Evolutionary conservation across 2,113 vertebrate species (phyloP).

Genomic region (Lonchura striata): DNA sequence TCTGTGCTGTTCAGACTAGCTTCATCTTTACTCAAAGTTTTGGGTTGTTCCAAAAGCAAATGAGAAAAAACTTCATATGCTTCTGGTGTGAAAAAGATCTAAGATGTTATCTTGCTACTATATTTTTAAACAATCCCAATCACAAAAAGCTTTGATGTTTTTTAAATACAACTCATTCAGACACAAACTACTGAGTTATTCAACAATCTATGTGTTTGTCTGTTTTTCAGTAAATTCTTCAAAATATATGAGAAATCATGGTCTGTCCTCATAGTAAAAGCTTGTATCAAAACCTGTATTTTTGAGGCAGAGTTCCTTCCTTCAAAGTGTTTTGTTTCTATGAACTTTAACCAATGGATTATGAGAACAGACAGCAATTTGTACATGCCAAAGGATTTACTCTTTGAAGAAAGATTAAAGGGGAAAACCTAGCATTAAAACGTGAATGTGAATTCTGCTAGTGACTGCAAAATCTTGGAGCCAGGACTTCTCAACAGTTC

Average conservation of each 20-base stretch:
- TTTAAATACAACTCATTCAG: not conserved
- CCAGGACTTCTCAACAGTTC: not conserved
- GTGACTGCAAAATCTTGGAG: not conserved
- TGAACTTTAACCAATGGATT: not conserved
- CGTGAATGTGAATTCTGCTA: not conserved
- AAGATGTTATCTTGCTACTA: not conserved
- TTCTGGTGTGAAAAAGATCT: not conserved
- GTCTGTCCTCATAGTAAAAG: not conserved
- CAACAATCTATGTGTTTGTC: not conserved
- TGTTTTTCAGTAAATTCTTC: not conserved
- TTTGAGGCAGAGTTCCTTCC: not conserved
- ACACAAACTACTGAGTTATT: not conserved
- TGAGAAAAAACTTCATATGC: not conserved
- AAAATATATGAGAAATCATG: not conserved
- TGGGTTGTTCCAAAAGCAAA: not conserved
- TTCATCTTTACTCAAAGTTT: not conserved
- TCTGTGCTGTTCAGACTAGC: not conserved
- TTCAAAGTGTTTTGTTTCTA: not conserved
- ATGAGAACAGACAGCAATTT: not conserved
- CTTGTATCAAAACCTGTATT: not conserved
- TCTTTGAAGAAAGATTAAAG: conserved; percentile 7
- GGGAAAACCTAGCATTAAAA: not conserved
- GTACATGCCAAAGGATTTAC: not conserved
- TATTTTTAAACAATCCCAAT: not conserved
- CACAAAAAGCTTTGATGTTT: not conserved